Percentiles rank a stretch among this genome's conserved stretches.
Conservation (phyloP, 2,113 vertebrate species). For the Oreochromis tanganicae region DNA sequence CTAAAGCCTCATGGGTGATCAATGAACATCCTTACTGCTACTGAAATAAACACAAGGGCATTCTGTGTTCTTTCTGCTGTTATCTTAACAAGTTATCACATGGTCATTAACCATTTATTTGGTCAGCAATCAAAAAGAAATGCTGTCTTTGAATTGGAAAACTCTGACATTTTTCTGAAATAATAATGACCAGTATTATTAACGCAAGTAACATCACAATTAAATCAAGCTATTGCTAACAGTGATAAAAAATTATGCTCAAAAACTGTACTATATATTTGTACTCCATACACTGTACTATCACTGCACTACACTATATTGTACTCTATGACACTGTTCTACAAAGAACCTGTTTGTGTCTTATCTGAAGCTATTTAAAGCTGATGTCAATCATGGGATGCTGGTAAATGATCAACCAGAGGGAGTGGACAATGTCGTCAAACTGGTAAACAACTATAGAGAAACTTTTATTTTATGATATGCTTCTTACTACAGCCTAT, state of each 20-base stretch:
- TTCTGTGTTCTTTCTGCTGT: slow-evolving; percentile 5
- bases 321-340: slow-evolving; percentile 16
- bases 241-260: neutral
- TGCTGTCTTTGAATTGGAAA: neutral
- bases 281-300: neutral
- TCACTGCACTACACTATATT: neutral
- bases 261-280: neutral
- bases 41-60: slow-evolving; percentile 62
- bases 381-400: slow-evolving; percentile 31
- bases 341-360: slow-evolving; percentile 1
- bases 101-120: slow-evolving; percentile 31
- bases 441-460: neutral
- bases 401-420: slow-evolving; percentile 55
- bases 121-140: slow-evolving; percentile 19
- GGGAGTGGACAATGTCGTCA: neutral
- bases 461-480: neutral
- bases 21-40: slow-evolving; percentile 57
- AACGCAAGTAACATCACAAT: neutral
- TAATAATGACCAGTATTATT: neutral
- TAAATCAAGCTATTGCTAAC: neutral
- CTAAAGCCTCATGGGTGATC: slow-evolving; percentile 38
- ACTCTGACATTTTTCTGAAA: neutral
- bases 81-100: slow-evolving; percentile 53
- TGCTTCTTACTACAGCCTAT: neutral
- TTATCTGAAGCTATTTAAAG: slow-evolving; percentile 53